Percentiles rank a stretch among this genome's conserved stretches.
phyloP scores from a whole-genome alignment of 2,888 invertebrate species.

The Orchesella flavescens region DNA sequence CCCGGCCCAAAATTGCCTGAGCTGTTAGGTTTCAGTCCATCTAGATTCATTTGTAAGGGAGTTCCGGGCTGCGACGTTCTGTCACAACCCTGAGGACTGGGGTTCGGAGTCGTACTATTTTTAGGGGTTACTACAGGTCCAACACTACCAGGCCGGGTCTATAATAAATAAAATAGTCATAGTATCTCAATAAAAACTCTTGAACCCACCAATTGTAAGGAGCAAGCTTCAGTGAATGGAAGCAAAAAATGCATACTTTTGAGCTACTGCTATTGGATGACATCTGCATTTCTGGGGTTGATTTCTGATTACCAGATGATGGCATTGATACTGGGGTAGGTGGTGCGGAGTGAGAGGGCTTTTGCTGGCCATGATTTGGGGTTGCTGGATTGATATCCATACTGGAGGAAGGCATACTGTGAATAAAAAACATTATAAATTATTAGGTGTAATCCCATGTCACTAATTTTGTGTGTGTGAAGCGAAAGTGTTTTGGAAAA shows the following conservation, averaged over 20 bases:
- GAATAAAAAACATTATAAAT: constrained; percentile 49
- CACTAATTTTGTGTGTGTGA: no score
- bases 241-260: constrained; percentile 62
- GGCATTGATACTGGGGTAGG: constrained; percentile 77
- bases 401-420: constrained; percentile 73
- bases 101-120: constrained; percentile 72
- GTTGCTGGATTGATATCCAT: constrained; percentile 73
- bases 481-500: no score
- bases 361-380: constrained; percentile 72
- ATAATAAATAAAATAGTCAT: background rate
- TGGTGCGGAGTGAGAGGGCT: constrained; percentile 74
- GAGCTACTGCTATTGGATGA: constrained; percentile 66
- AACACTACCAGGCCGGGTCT: constrained; percentile 72
- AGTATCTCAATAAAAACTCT: background rate
- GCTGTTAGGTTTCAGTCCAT: constrained; percentile 69
- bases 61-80: constrained; percentile 72
- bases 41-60: constrained; percentile 72
- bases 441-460: no score
- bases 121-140: constrained; percentile 72
- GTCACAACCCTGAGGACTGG: constrained; percentile 71
- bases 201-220: no score
- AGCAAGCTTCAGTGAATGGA: no score
- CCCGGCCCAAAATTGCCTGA: constrained; percentile 63
- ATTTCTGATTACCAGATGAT: constrained; percentile 73
- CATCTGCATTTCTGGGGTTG: constrained; percentile 65